phyloP scores from a whole-genome alignment of 2,797 vertebrate genomes.

The Sebastes aleutianus region DNA sequence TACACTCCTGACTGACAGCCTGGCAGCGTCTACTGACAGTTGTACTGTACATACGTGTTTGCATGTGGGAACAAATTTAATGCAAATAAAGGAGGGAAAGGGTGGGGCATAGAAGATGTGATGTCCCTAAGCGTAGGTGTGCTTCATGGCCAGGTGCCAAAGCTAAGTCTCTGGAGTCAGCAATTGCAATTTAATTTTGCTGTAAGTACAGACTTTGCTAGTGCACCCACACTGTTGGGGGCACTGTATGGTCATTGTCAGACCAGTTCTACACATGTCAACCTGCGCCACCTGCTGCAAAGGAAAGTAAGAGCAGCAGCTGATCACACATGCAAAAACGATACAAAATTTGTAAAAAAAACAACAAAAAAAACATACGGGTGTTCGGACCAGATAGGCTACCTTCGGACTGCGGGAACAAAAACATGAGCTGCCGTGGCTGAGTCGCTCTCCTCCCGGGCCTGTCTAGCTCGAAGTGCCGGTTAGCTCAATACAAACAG shows the following conservation, averaged over 20 bases:
- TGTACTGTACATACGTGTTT: not conserved
- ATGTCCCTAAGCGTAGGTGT: not conserved
- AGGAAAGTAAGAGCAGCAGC: not conserved
- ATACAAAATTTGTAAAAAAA: too few species aligned
- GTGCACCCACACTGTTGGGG: not conserved
- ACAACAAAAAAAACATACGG: too few species aligned
- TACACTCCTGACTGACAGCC: constrained; percentile 46
- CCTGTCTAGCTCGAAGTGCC: too few species aligned
- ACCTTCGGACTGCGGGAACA: too few species aligned
- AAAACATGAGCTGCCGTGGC: too few species aligned
- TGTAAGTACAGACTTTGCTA: not conserved
- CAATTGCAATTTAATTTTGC: not conserved
- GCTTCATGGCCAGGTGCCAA: not conserved
- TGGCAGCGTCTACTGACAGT: constrained; percentile 1
- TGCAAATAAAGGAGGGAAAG: not conserved
- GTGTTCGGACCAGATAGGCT: too few species aligned
- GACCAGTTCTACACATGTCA: not conserved
- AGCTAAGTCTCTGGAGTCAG: not conserved
- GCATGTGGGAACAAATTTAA: constrained; percentile 9
- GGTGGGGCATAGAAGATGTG: not conserved
- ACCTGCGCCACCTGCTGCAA: not conserved
- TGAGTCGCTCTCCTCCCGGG: too few species aligned
- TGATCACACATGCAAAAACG: not conserved
- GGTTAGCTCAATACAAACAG: too few species aligned
- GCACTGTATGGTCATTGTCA: not conserved